phyloP scores from a whole-genome alignment of 2,888 invertebrate genomes.

The Drosophila paucipuncta region DNA sequence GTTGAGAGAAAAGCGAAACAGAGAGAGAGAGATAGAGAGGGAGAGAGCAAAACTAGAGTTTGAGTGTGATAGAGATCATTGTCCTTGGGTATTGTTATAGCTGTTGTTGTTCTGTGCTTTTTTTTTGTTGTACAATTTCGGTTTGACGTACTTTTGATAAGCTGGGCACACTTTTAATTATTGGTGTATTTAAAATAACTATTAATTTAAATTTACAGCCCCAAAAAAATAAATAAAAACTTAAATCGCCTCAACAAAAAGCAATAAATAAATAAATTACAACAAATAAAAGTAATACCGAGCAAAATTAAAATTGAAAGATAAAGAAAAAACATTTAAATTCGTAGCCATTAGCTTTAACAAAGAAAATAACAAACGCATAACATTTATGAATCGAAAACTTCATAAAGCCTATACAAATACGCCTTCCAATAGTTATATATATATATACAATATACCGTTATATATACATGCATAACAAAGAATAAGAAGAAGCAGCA shows the following conservation, averaged over 20 bases:
- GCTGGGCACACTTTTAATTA: conserved; percentile 19
- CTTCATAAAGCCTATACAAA: conserved; percentile 70
- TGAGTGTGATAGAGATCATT: conserved; percentile 5
- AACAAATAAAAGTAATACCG: conserved; percentile 11
- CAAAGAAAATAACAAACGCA: conserved; percentile 41
- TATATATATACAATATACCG: conserved; percentile 62
- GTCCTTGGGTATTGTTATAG: conserved; percentile 29
- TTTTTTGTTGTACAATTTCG: conserved; percentile 8
- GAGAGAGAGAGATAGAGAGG: conserved; percentile 4
- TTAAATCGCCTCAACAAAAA: conserved; percentile 52
- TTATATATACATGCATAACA: conserved; percentile 46
- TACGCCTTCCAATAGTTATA: conserved; percentile 77
- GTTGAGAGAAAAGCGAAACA: conserved; percentile 21
- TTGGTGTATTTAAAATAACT: conserved; percentile 17
- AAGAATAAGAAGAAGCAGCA: conserved; percentile 10
- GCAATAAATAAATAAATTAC: conserved; percentile 48
- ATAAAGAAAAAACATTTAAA: conserved; percentile 24
- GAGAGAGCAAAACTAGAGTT: neutral
- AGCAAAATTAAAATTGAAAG: conserved; percentile 18
- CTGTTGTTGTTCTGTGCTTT: conserved; percentile 44
- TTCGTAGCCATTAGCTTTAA: conserved; percentile 74
- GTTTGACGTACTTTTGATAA: conserved; percentile 26
- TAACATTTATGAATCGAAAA: conserved; percentile 56
- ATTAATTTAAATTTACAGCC: conserved; percentile 45
- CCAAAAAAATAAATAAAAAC: conserved; percentile 26